Evolutionary conservation across 2,888 invertebrate genomes (phyloP).

Genomic region (Dryococelus australis): DNA sequence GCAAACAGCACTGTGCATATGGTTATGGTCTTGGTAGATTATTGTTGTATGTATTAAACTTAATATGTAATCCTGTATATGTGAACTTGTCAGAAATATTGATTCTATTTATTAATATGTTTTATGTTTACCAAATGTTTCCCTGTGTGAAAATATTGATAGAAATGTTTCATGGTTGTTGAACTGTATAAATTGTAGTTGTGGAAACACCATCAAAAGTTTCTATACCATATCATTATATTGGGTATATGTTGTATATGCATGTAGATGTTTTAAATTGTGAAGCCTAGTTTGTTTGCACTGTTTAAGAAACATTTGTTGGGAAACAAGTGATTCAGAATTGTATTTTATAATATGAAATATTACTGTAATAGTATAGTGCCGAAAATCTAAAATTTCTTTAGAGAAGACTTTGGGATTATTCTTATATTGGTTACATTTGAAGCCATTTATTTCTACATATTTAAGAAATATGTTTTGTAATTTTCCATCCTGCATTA

Average conservation of each 20-base stretch:
- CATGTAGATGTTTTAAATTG: background rate
- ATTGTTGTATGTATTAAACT: too few species aligned
- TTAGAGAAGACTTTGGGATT: background rate
- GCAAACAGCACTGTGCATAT: too few species aligned
- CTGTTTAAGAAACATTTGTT: background rate
- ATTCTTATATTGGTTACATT: background rate
- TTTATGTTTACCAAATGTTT: background rate
- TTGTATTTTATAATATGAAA: background rate
- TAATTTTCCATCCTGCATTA: background rate
- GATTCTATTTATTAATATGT: too few species aligned
- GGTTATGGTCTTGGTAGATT: too few species aligned
- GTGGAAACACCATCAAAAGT: background rate
- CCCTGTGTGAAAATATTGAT: background rate
- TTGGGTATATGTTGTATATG: background rate
- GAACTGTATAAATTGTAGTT: background rate
- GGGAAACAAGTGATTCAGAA: background rate
- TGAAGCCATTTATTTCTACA: background rate
- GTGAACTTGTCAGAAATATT: background rate
- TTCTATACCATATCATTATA: background rate
- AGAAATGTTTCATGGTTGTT: background rate
- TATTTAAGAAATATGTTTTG: background rate
- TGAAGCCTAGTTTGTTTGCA: constrained; percentile 16
- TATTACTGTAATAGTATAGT: background rate
- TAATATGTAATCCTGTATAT: background rate
- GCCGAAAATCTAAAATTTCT: background rate